A percentile compares a stretch with the other conserved stretches of the same genome.
Conservation (phyloP, 2,797 vertebrate genomes). For the Xyrichtys novacula region DNA sequence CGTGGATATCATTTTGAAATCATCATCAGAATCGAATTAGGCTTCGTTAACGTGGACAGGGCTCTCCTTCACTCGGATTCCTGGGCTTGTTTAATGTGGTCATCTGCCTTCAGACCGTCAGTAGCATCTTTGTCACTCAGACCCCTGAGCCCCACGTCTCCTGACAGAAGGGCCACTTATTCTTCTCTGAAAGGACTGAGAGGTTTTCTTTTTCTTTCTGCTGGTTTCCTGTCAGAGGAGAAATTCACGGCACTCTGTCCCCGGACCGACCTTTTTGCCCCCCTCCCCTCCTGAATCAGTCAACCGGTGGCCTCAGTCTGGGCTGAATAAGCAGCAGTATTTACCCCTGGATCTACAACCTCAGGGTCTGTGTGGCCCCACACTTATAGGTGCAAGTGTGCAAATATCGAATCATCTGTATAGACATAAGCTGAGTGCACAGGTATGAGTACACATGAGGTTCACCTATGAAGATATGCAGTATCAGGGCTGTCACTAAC, state of each 20-base stretch:
- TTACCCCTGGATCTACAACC: constrained; percentile 33
- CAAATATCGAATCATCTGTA: constrained; percentile 37
- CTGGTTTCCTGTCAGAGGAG: constrained; percentile 78
- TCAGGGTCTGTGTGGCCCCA: constrained; percentile 38
- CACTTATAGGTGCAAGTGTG: constrained; percentile 13
- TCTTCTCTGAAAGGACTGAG: constrained; percentile 71
- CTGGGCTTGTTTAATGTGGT: constrained; percentile 76
- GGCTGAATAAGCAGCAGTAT: constrained; percentile 54
- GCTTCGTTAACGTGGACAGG: constrained; percentile 80
- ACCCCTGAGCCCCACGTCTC: constrained; percentile 66
- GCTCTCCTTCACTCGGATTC: constrained; percentile 73
- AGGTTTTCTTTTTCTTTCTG: constrained; percentile 43
- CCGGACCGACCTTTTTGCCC: constrained; percentile 69
- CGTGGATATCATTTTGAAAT: constrained; percentile 83
- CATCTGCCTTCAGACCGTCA: constrained; percentile 76
- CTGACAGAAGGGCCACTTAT: constrained; percentile 82
- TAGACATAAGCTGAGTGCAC: constrained; percentile 18
- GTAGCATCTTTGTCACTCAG: constrained; percentile 83
- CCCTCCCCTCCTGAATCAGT: constrained; percentile 13
- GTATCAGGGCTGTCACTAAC: too few relatives aligned
- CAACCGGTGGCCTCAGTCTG: constrained; percentile 31
- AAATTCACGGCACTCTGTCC: constrained; percentile 75
- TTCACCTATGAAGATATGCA: not conserved
- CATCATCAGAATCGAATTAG: constrained; percentile 83
- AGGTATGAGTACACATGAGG: not conserved